Conservation (phyloP, 1,140 invertebrate species). For the Pseudoatta argentina region DNA sequence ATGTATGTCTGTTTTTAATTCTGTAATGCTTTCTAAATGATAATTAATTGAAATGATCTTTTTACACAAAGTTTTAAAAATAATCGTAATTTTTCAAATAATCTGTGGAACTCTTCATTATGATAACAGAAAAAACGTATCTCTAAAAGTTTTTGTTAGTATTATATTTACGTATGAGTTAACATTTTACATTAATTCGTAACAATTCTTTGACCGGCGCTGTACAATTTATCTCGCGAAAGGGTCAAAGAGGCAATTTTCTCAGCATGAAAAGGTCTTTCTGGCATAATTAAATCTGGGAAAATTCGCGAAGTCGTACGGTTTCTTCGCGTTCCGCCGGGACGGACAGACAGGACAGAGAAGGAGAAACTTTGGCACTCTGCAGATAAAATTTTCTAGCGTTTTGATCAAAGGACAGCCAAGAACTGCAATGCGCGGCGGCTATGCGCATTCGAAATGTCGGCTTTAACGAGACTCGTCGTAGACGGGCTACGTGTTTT, state of each 20-base stretch:
- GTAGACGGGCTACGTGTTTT: constrained; percentile 47
- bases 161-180: neutral
- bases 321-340: constrained; percentile 43
- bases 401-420: constrained; percentile 67
- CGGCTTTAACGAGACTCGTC: constrained; percentile 59
- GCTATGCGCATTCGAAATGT: constrained; percentile 32
- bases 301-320: constrained; percentile 68
- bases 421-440: constrained; percentile 18
- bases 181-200: constrained; percentile 12
- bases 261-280: constrained; percentile 57
- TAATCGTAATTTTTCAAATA: constrained; percentile 3
- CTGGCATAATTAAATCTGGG: constrained; percentile 70
- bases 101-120: neutral
- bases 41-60: constrained; percentile 37
- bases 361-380: constrained; percentile 55
- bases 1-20: constrained; percentile 27
- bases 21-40: neutral
- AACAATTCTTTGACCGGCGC: constrained; percentile 36
- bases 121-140: neutral
- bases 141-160: neutral
- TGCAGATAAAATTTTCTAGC: constrained; percentile 71
- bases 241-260: constrained; percentile 57
- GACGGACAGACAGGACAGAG: constrained; percentile 37
- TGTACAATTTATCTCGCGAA: constrained; percentile 37
- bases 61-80: neutral